Evolutionary conservation across 2,888 invertebrate genomes (phyloP).

Genomic region (Trypoxylon attenuatum): DNA sequence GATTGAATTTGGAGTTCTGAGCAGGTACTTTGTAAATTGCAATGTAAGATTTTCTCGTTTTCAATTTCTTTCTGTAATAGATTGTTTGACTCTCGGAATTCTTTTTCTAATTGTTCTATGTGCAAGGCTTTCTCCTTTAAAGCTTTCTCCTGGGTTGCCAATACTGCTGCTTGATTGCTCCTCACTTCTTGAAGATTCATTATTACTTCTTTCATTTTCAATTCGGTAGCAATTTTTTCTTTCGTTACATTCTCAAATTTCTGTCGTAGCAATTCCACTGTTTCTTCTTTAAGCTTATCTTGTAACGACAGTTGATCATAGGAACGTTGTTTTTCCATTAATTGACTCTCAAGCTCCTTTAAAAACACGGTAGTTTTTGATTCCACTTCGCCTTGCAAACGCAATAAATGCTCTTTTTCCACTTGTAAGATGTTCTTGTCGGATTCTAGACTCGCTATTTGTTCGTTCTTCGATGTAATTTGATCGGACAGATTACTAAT

Average conservation of each 20-base stretch:
- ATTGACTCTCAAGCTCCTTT: slow-evolving; percentile 11
- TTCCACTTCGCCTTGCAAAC: slow-evolving; percentile 6
- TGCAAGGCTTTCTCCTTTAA: slow-evolving; percentile 50
- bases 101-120: slow-evolving; percentile 40
- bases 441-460: slow-evolving; percentile 21
- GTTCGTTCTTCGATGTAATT: slow-evolving; percentile 29
- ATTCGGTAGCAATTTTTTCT: slow-evolving; percentile 41
- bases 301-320: slow-evolving; percentile 38
- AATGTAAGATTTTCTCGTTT: slow-evolving; percentile 19
- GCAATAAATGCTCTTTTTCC: slow-evolving; percentile 28
- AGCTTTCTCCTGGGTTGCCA: slow-evolving; percentile 56
- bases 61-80: slow-evolving; percentile 35
- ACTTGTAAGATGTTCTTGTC: slow-evolving; percentile 30
- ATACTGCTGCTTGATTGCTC: slow-evolving; percentile 54
- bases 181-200: slow-evolving; percentile 58
- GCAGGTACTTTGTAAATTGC: slow-evolving; percentile 25
- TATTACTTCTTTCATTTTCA: slow-evolving; percentile 61
- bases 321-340: slow-evolving; percentile 12
- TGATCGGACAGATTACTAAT: slow-evolving; percentile 19
- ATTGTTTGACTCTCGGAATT: slow-evolving; percentile 31
- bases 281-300: slow-evolving; percentile 51
- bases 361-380: slow-evolving; percentile 7
- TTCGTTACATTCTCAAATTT: slow-evolving; percentile 49
- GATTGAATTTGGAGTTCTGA: slow-evolving; percentile 28
- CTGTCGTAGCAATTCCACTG: slow-evolving; percentile 32